Evolutionary conservation across 53 echinoderm and acorn worm species (phyloP).

Genomic region (Mesocentrotus franciscanus): DNA sequence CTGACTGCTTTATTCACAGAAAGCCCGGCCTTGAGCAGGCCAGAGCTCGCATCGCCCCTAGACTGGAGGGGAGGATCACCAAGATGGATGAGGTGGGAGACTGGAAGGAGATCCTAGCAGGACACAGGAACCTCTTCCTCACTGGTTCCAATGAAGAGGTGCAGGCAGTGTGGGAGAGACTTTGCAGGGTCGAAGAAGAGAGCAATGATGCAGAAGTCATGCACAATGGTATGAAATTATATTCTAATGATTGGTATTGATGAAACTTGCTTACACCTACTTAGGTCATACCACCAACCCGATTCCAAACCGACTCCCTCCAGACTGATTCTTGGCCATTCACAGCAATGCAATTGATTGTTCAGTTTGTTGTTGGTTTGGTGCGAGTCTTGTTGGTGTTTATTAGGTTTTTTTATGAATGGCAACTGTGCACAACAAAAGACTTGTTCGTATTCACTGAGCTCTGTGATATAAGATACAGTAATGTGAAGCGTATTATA

Average conservation of each 20-base stretch:
- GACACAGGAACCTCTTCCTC: constrained; percentile 69
- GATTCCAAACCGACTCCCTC: too few species aligned
- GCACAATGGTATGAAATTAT: background rate
- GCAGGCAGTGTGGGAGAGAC: constrained; percentile 50
- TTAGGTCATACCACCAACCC: too few species aligned
- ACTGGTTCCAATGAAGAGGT: constrained; percentile 67
- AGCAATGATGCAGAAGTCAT: background rate
- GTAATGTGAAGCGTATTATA: too few species aligned
- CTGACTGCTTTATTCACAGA: constrained; percentile 36
- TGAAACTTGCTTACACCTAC: background rate
- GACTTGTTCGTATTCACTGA: too few species aligned
- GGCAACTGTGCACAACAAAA: too few species aligned
- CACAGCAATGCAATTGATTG: too few species aligned
- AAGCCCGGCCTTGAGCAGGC: constrained; percentile 76
- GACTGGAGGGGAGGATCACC: constrained; percentile 81
- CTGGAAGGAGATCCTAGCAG: constrained; percentile 53
- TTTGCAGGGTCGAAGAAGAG: constrained; percentile 33
- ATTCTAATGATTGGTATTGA: background rate
- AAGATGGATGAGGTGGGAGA: constrained; percentile 61
- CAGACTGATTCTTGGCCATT: too few species aligned
- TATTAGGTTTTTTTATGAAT: too few species aligned
- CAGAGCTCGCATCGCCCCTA: constrained; percentile 73
- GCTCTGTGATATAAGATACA: too few species aligned
- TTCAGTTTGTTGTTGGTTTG: too few species aligned
- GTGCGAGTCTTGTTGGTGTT: too few species aligned